Evolutionary conservation across 2,888 invertebrate species (phyloP), one percentile per base, ranked within the genome.

Genomic region (Zhengitettix transpicula): DNA sequence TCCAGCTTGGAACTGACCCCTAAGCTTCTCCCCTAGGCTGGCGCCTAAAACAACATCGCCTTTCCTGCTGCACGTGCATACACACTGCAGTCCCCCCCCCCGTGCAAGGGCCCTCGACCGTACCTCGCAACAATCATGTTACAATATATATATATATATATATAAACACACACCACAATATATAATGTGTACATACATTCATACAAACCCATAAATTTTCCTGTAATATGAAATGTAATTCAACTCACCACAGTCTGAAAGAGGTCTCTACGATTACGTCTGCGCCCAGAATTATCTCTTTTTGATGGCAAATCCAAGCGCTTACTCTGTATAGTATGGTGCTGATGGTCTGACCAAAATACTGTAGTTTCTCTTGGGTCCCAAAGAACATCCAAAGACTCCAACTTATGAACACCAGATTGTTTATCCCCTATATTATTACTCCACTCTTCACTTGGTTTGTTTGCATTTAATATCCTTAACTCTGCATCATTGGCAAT

Each of bases 401-500:
- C 79, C 9, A 80, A 75, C 69, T 79, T 79, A 65, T 75, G 74
- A 47, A 75, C 72, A 5, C 73, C 71, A 56, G 67, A 55, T 41
- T 66, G 64, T 61, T 69, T 67, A 59, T 67, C 65, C 53, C 68
- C 64, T 41, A 71, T 68, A 59, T 73, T 67, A 47, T 71, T 71
- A 56, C 72, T 69, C 51, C 67, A 67, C 61, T 73, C 70, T 52
- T 74, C 74, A 14, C 75, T 74, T 58, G 77, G 78, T 71, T 78
- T 85, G 73, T 75, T 82, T 63, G 79, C 82, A 71, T 80, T 84
- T 73, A 80, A 80, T 69, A 75, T 74, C 65, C 78, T 77, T 70
- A 81, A 74, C 71, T 78, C 82, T 67, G 75, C 81, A 67, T 81
- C 79, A 63, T 78, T 80, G 1, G 82, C 84, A 42, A 85, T 77